These are phyloP conservation scores for Caenorhabditis drosophilae DNA, from an alignment of 2,888 invertebrate genomes.

Conservation along the genomic window DNA sequence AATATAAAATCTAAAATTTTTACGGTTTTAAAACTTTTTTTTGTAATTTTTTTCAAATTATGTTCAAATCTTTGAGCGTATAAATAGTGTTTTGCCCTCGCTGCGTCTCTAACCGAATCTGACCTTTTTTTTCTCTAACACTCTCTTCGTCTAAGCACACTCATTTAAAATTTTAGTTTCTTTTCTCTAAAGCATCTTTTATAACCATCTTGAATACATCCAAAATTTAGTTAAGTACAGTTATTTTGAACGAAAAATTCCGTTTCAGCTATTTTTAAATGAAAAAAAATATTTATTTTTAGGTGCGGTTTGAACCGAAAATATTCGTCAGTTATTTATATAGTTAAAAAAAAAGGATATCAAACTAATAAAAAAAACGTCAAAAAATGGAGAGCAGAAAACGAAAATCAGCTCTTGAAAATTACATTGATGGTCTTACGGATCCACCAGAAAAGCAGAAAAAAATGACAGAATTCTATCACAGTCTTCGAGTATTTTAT, in stretches of 20 bases:
- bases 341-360: neutral
- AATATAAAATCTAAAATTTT: neutral
- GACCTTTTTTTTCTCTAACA: conserved; percentile 11
- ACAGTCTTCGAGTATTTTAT: conserved; percentile 58
- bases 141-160: conserved; percentile 7
- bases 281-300: neutral
- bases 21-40: neutral
- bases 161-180: neutral
- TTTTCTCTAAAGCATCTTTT: neutral
- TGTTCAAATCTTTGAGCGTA: neutral
- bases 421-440: conserved; percentile 54
- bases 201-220: no score
- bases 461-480: conserved; percentile 70
- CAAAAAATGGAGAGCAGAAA: conserved; percentile 54
- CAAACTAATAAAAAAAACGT: no score
- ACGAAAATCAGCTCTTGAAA: conserved; percentile 53
- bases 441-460: conserved; percentile 73
- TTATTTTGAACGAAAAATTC: no score
- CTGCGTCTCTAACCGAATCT: conserved; percentile 6
- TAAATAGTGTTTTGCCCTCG: no score
- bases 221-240: no score
- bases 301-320: neutral
- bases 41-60: neutral
- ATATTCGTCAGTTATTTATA: neutral
- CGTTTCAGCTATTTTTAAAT: neutral